Evolutionary conservation across 2,113 vertebrate species (phyloP), one percentile per base, ranked within the genome.

Genomic region (Malurus elegans): DNA sequence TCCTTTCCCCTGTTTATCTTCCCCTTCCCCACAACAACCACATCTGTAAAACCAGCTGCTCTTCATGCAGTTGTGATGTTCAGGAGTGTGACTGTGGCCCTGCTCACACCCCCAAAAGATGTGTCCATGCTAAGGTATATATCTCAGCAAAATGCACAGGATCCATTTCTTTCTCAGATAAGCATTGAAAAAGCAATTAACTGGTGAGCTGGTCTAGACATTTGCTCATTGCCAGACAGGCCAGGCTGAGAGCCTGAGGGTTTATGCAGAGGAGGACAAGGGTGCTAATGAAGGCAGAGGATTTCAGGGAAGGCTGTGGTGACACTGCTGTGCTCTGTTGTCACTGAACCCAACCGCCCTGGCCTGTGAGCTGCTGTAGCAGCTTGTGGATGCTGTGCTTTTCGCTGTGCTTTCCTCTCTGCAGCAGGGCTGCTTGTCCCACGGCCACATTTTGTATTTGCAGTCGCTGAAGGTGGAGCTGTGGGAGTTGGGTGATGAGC

Each of bases 61-160:
- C 12, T 45, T 75, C 16, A 66, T 42, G n/a, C 31, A 20, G 4
- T 14, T 29, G 18, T n/a, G 10, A 2, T 4, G 0, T 7, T 18
- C 48, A 36, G 28, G 34, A 42, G 19, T 5, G 66, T 40, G 31
- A 45, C 38, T 24, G 18, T 12, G 3, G 45, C 38, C 44, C 45
- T 80, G 58, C 53, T 64, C 58, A 18, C 1, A 2, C 12, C 36
- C n/a, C 25, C 36, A 29, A 4, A 72, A 61, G 29, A 28, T 24
- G 15, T 40, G 14, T 32, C 56, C 10, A 11, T 8, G 25, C 38
- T 38, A 38, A 38, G 14, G 18, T 58, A 36, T 91, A 70, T 84
- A 12, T 70, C 57, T 38, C 76, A 69, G 28, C 72, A n/a, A 19
- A 47, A 19, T 14, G 36, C 4, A 1, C 0, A 0, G 58, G 13